phyloP scores from a whole-genome alignment of 2,797 vertebrate species.

The Neosilurus mollespiculum region DNA sequence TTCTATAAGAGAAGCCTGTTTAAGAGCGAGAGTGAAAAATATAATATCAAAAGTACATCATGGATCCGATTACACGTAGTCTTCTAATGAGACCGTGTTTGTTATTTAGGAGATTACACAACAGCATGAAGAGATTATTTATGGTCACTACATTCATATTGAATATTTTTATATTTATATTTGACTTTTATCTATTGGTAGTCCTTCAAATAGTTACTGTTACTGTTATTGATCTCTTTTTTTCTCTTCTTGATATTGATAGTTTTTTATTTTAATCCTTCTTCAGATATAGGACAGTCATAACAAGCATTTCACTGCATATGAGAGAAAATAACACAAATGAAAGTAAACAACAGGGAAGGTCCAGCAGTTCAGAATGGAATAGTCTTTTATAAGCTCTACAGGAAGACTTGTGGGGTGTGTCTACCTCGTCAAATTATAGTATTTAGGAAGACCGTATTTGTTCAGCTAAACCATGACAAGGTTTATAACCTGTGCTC shows the following conservation, averaged over 20 bases:
- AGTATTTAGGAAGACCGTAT: not conserved
- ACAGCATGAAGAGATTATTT: not conserved
- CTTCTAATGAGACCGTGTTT: conserved; percentile 30
- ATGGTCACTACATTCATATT: too few species aligned
- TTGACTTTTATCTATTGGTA: too few species aligned
- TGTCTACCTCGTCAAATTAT: not conserved
- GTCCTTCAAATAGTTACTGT: too few species aligned
- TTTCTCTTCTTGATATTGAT: too few species aligned
- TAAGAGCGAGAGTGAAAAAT: conserved; percentile 40
- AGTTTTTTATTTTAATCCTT: too few species aligned
- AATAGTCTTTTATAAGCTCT: conserved; percentile 17
- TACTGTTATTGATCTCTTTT: too few species aligned
- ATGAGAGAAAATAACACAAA: not conserved
- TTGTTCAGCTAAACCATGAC: conserved; percentile 20
- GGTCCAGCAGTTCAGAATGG: conserved; percentile 9
- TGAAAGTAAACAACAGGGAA: not conserved
- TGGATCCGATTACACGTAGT: conserved; percentile 25
- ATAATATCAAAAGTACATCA: not conserved
- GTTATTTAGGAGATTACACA: conserved; percentile 22
- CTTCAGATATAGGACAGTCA: too few species aligned
- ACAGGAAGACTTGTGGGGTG: conserved; percentile 17
- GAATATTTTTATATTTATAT: too few species aligned
- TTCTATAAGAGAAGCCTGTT: conserved; percentile 19
- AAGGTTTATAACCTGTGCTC: conserved; percentile 6
- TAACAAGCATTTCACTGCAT: too few species aligned